These are phyloP conservation scores for Australoheros facetus DNA, from an alignment of 2,797 vertebrate genomes.

Conservation along the genomic window DNA sequence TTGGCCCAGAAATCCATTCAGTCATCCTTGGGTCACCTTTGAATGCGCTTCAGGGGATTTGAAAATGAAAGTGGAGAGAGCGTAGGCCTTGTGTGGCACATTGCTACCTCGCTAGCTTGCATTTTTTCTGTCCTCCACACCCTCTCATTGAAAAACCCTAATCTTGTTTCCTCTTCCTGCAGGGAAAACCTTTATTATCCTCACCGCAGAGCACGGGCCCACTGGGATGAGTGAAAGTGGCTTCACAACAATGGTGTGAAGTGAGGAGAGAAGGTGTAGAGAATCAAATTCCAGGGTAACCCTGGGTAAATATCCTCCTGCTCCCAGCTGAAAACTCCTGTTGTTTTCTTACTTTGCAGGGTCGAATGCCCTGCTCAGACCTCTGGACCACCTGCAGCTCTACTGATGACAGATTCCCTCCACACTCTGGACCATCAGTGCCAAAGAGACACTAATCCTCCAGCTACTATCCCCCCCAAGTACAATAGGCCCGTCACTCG, in stretches of 20 bases:
- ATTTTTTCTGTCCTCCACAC: constrained; percentile 12
- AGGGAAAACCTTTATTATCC: constrained; percentile 53
- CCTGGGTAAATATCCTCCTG: constrained; percentile 60
- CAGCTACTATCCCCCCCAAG: constrained; percentile 49
- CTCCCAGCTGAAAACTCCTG: constrained; percentile 60
- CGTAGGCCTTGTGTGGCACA: not conserved
- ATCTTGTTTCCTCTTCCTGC: constrained; percentile 57
- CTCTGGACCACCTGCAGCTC: constrained; percentile 75
- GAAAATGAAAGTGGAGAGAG: constrained; percentile 19
- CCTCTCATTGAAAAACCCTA: constrained; percentile 59
- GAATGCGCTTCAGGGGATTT: constrained; percentile 54
- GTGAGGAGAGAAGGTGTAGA: constrained; percentile 64
- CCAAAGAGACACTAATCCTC: constrained; percentile 72
- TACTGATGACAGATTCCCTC: constrained; percentile 74
- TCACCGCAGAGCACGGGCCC: constrained; percentile 37
- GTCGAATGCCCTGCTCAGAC: constrained; percentile 54
- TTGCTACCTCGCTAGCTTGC: constrained; percentile 9
- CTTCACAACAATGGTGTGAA: constrained; percentile 53
- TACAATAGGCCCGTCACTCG: constrained; percentile 72
- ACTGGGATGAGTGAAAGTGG: constrained; percentile 55
- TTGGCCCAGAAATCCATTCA: constrained; percentile 59
- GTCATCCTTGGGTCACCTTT: constrained; percentile 72
- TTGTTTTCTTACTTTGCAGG: constrained; percentile 65
- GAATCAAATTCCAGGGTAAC: constrained; percentile 64
- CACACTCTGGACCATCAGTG: constrained; percentile 60